Percentiles rank a stretch among this genome's conserved stretches.
These are phyloP conservation scores for Halocaridina rubra DNA, from an alignment of 2,888 invertebrate species.

Conservation along the genomic window DNA sequence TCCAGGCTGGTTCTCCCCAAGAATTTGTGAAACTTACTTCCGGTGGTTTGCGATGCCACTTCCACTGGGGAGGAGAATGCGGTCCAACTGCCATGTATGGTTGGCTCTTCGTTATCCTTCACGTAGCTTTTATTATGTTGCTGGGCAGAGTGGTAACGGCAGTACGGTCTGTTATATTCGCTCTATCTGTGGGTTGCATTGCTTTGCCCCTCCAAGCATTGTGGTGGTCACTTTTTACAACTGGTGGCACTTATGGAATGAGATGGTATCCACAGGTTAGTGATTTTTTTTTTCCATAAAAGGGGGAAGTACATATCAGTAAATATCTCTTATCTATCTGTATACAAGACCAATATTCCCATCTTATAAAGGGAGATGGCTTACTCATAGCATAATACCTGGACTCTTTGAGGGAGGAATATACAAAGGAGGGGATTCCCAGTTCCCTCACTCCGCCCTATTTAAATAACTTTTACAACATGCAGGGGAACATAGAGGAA, in stretches of 20 bases:
- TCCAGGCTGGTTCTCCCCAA: constrained; percentile 50
- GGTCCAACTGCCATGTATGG: constrained; percentile 48
- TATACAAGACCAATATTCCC: too few species aligned
- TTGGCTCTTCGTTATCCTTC: constrained; percentile 27
- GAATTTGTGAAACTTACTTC: constrained; percentile 44
- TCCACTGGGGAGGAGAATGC: constrained; percentile 34
- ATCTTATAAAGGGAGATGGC: too few species aligned
- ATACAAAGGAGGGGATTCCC: too few species aligned
- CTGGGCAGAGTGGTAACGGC: constrained; percentile 25
- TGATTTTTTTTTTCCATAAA: not conserved
- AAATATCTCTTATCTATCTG: too few species aligned
- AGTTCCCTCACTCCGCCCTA: too few species aligned
- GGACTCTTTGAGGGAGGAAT: too few species aligned
- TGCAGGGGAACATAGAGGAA: too few species aligned
- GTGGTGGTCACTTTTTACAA: constrained; percentile 52
- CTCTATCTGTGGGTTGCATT: constrained; percentile 43
- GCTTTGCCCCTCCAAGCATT: constrained; percentile 51
- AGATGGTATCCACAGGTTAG: constrained; percentile 44
- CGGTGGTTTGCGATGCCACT: constrained; percentile 46
- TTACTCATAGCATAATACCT: too few species aligned
- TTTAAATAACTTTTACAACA: too few species aligned
- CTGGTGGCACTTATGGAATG: constrained; percentile 48
- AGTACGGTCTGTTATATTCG: constrained; percentile 35
- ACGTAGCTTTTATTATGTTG: constrained; percentile 25
- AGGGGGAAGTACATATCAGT: too few species aligned